Evolutionary conservation across 2,888 invertebrate species (phyloP).

Genomic region (Onthophagus sagittarius): DNA sequence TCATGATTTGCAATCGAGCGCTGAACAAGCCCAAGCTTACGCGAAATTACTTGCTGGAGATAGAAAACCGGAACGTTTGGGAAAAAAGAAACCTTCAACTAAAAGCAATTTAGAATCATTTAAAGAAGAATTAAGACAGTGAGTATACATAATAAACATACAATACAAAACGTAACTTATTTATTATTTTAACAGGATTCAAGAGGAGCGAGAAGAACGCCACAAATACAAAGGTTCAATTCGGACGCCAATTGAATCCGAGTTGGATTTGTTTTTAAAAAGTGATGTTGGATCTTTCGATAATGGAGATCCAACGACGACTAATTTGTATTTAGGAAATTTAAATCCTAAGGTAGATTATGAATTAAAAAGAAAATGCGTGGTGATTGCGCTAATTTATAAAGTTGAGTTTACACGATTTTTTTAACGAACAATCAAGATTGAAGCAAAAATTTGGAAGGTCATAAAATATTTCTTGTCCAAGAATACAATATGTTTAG

Average conservation of each 20-base stretch:
- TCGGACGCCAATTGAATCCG: conserved; percentile 49
- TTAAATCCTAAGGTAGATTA: conserved; percentile 86
- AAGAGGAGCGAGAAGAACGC: conserved; percentile 94
- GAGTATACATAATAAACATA: conserved; percentile 44
- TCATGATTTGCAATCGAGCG: conserved; percentile 54
- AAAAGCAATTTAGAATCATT: conserved; percentile 97
- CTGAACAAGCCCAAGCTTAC: conserved; percentile 67
- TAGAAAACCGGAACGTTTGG: conserved; percentile 61
- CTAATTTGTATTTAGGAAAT: conserved; percentile 96
- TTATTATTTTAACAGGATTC: conserved; percentile 64
- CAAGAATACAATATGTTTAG: no score
- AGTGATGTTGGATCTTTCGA: conserved; percentile 78
- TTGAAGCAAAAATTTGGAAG: no score
- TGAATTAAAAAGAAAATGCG: no score
- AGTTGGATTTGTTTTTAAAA: conserved; percentile 46
- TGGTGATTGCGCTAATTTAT: no score
- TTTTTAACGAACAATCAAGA: not conserved
- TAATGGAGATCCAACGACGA: conserved; percentile 95
- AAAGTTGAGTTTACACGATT: not conserved
- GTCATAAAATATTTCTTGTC: no score
- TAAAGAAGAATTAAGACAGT: conserved; percentile 96
- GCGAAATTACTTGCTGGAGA: conserved; percentile 61
- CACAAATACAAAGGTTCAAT: conserved; percentile 84
- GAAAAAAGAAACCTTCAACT: conserved; percentile 71
- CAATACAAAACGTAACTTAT: no score